These are phyloP conservation scores for Operophtera brumata DNA, from an alignment of 2,888 invertebrate genomes.

Conservation along the genomic window DNA sequence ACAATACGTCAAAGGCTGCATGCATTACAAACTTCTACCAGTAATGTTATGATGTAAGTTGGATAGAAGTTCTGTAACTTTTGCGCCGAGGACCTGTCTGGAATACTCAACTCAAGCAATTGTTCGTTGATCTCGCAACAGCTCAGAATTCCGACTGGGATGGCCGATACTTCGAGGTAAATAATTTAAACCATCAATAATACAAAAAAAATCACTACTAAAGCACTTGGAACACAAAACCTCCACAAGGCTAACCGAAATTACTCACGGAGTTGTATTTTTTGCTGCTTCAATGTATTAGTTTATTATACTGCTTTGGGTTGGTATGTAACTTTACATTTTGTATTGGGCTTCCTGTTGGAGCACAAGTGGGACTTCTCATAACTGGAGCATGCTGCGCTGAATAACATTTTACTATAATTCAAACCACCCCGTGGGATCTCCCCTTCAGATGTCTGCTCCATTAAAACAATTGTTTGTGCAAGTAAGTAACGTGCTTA, in stretches of 20 bases:
- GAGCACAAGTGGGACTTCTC: background rate
- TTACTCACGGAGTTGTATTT: background rate
- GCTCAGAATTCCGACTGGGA: conserved; percentile 31
- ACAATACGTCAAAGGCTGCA: background rate
- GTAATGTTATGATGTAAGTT: conserved; percentile 32
- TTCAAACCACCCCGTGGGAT: too few relatives aligned
- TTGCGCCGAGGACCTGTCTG: background rate
- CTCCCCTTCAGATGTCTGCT: too few relatives aligned
- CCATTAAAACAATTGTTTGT: too few relatives aligned
- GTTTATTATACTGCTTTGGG: too few relatives aligned
- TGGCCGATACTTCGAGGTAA: conserved; percentile 44
- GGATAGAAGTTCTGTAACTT: conserved; percentile 19
- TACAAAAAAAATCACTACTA: background rate
- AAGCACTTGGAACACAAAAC: conserved; percentile 9
- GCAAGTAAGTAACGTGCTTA: too few relatives aligned
- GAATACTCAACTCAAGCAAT: background rate
- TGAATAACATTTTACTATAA: too few relatives aligned
- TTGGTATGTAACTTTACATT: too few relatives aligned
- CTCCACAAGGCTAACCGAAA: background rate
- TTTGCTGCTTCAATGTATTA: background rate
- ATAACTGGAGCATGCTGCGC: background rate
- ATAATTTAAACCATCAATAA: conserved; percentile 20
- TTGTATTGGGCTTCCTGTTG: background rate
- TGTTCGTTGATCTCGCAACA: background rate
- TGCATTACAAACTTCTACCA: background rate